phyloP scores from a whole-genome alignment of 2,888 invertebrate species.

The Stenichneumon culpator region DNA sequence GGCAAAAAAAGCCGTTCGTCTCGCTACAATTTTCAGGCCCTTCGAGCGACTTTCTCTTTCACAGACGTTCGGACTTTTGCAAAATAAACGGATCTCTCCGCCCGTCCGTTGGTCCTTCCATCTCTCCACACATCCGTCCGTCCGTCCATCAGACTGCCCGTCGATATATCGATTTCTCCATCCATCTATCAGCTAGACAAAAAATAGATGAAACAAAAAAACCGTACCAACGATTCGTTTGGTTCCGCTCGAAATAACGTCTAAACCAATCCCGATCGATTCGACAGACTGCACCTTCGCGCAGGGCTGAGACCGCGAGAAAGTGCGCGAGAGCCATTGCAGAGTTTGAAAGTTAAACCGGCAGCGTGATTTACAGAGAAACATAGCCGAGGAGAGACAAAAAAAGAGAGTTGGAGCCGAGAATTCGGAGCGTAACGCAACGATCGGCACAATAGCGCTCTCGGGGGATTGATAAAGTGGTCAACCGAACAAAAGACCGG shows the following conservation, averaged over 20 bases:
- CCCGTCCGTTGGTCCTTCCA: no score
- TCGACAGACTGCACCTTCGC: neutral
- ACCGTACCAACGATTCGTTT: neutral
- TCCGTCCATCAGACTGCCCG: no score
- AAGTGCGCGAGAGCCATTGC: slow-evolving; percentile 20
- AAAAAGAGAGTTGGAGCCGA: neutral
- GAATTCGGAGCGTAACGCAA: neutral
- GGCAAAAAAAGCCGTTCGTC: no score
- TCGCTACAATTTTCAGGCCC: no score
- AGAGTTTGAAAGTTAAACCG: slow-evolving; percentile 30
- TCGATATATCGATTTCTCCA: no score
- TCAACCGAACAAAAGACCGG: slow-evolving; percentile 5
- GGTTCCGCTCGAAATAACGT: slow-evolving; percentile 31
- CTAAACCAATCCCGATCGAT: neutral
- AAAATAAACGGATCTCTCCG: no score
- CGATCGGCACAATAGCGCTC: slow-evolving; percentile 8
- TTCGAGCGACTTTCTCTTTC: no score
- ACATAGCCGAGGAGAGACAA: neutral
- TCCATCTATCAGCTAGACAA: no score
- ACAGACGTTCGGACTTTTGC: no score
- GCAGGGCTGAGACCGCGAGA: slow-evolving; percentile 11
- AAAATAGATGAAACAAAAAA: no score
- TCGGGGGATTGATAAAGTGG: neutral
- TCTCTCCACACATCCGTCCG: no score
- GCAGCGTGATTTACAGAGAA: slow-evolving; percentile 6